Percentiles rank a stretch among this genome's conserved stretches.
Evolutionary conservation across 1,140 invertebrate genomes (phyloP).

Genomic region (Habropoda laboriosa): DNA sequence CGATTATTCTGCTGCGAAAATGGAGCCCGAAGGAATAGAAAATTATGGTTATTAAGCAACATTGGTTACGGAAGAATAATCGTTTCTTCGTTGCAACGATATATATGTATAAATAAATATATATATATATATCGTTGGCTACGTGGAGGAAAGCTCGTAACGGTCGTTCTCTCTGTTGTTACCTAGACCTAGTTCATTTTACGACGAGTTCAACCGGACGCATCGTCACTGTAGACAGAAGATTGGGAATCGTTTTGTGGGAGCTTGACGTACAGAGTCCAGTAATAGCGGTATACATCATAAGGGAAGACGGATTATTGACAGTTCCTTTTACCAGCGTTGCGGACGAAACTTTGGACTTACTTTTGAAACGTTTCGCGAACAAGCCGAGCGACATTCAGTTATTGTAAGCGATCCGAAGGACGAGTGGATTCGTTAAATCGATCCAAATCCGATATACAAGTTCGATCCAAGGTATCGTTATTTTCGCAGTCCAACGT

Average conservation of each 20-base stretch:
- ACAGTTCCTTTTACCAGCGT: slow-evolving; percentile 95
- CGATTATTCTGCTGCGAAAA: slow-evolving; percentile 90
- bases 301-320: slow-evolving; percentile 90
- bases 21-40: slow-evolving; percentile 87
- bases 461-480: too few species aligned
- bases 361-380: slow-evolving; percentile 86
- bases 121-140: too few species aligned
- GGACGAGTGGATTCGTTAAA: too few species aligned
- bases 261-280: slow-evolving; percentile 93
- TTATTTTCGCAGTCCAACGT: slow-evolving; percentile 88
- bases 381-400: slow-evolving; percentile 87
- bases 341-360: slow-evolving; percentile 91
- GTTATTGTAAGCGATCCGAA: slow-evolving; percentile 87
- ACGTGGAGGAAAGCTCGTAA: too few species aligned
- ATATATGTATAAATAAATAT: too few species aligned
- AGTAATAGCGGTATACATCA: slow-evolving; percentile 93
- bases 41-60: slow-evolving; percentile 96
- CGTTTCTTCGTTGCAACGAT: too few species aligned
- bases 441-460: too few species aligned
- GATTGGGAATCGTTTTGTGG: slow-evolving; percentile 91
- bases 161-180: background rate
- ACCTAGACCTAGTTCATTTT: slow-evolving; percentile 91
- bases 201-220: slow-evolving; percentile 94
- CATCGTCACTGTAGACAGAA: slow-evolving; percentile 89
- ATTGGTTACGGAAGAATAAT: too few species aligned